Evolutionary conservation across 2,113 vertebrate genomes (phyloP).

Genomic region (Calypte anna): DNA sequence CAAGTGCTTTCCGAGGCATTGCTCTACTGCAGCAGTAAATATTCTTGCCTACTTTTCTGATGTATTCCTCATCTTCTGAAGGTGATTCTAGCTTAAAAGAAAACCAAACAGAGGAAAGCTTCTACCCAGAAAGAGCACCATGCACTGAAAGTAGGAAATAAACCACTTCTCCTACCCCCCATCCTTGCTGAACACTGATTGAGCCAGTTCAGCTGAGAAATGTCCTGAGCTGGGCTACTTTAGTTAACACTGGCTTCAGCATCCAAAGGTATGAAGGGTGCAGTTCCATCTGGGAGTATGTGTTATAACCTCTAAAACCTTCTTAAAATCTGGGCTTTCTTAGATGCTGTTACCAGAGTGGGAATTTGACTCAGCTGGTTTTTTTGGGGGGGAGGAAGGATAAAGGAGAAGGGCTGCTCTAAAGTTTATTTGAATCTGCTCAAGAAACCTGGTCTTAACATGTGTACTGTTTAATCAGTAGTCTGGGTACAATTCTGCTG

Average conservation of each 20-base stretch:
- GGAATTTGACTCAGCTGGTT: not conserved
- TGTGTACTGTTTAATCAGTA: not conserved
- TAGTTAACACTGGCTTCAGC: not conserved
- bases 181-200: fast-evolving
- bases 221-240: not conserved
- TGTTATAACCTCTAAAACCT: not conserved
- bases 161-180: no score
- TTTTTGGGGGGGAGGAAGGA: not conserved
- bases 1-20: fast-evolving
- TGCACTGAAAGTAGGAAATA: not conserved
- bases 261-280: not conserved
- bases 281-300: not conserved
- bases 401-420: not conserved
- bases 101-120: not conserved
- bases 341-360: not conserved
- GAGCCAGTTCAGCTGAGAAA: not conserved
- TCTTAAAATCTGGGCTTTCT: not conserved
- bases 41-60: not conserved
- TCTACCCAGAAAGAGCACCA: not conserved
- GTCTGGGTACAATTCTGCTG: not conserved
- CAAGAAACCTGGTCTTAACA: not conserved
- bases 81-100: not conserved
- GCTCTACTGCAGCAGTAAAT: not conserved
- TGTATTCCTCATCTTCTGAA: not conserved
- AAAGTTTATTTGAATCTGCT: not conserved